These are phyloP conservation scores for Entomobrya proxima DNA, from an alignment of 2,888 invertebrate genomes.

Conservation along the genomic window DNA sequence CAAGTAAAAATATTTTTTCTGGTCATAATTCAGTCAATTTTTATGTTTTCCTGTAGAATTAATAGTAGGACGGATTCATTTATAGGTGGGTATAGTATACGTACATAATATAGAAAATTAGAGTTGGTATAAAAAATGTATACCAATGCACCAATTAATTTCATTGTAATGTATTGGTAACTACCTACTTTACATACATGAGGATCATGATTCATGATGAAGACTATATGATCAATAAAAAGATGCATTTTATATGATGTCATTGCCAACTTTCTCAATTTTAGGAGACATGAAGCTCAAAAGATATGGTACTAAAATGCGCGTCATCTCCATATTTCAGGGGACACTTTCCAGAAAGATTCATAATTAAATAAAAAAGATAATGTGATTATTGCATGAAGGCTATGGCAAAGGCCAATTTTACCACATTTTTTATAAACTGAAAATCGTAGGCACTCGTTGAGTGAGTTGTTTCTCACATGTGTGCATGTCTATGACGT, in stretches of 20 bases:
- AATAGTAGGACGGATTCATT: too few species aligned
- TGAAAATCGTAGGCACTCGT: background rate
- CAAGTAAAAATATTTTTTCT: background rate
- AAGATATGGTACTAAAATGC: background rate
- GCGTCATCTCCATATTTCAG: background rate
- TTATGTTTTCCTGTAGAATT: conserved; percentile 30
- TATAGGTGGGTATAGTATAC: too few species aligned
- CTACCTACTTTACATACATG: too few species aligned
- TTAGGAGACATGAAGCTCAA: background rate
- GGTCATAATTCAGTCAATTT: conserved; percentile 38
- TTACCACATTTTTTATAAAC: conserved; percentile 24
- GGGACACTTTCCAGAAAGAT: background rate
- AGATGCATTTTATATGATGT: conserved; percentile 4
- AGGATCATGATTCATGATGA: background rate
- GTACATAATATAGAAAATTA: too few species aligned
- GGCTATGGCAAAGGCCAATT: conserved; percentile 33
- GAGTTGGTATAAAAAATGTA: too few species aligned
- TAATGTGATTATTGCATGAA: conserved; percentile 46
- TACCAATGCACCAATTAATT: too few species aligned
- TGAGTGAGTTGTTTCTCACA: conserved; percentile 19
- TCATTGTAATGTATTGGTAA: too few species aligned
- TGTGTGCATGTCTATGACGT: conserved; percentile 7
- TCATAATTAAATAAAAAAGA: conserved; percentile 50
- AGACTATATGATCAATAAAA: conserved; percentile 18
- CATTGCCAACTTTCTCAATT: conserved; percentile 3